Evolutionary conservation across 2,797 vertebrate genomes (phyloP).

Genomic region (Carduelis carduelis): DNA sequence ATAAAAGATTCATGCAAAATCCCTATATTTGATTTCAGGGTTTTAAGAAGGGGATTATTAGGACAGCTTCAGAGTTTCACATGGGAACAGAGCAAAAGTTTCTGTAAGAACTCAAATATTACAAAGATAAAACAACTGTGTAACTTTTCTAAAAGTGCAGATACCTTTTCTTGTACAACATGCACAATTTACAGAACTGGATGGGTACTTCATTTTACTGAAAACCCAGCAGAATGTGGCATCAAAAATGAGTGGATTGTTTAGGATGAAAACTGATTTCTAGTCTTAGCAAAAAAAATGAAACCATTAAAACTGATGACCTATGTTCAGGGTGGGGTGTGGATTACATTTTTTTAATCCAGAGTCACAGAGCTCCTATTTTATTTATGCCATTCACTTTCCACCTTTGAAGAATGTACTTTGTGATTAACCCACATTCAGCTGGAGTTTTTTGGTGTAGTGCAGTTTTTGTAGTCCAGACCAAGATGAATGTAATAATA

Average conservation of each 20-base stretch:
- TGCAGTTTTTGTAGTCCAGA: not conserved
- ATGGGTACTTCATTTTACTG: not conserved
- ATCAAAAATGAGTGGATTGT: not conserved
- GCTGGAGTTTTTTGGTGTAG: not conserved
- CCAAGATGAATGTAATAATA: not conserved
- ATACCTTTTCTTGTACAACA: not conserved
- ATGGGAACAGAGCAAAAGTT: not conserved
- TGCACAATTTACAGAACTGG: not conserved
- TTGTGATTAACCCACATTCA: not conserved
- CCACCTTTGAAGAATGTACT: not conserved
- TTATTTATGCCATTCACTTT: not conserved
- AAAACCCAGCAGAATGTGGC: not conserved
- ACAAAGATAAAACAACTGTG: not conserved
- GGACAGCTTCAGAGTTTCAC: not conserved
- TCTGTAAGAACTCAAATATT: not conserved
- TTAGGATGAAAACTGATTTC: not conserved
- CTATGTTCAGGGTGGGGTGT: not conserved
- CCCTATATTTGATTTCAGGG: not conserved
- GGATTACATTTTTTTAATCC: not conserved
- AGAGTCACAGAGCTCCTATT: not conserved
- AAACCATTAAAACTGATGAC: not conserved
- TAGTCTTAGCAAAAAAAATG: not conserved
- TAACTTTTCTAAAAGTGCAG: not conserved
- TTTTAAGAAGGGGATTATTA: not conserved
- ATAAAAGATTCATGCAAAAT: not conserved